A percentile compares a stretch with the other conserved stretches of the same genome.
phyloP scores from a whole-genome alignment of 1,140 invertebrate species.

The Holcopasites calliopsidis region DNA sequence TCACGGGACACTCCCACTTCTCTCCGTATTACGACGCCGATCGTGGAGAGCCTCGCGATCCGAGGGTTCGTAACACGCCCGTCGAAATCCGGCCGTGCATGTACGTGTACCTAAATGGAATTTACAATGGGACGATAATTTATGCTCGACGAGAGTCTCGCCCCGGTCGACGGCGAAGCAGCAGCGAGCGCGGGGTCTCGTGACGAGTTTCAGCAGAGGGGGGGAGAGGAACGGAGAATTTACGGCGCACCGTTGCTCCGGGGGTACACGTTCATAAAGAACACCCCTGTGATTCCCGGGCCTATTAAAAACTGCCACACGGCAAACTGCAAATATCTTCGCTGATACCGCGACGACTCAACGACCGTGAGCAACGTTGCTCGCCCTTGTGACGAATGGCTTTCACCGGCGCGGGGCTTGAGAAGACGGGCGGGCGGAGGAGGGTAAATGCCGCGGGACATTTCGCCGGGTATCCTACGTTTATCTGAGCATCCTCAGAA shows the following conservation, averaged over 20 bases:
- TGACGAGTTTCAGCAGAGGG: constrained; percentile 14
- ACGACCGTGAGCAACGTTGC: neutral
- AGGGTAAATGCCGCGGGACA: constrained; percentile 51
- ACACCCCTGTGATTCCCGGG: constrained; percentile 9
- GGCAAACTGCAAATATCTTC: constrained; percentile 37
- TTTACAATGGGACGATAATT: constrained; percentile 36
- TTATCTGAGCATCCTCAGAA: constrained; percentile 69
- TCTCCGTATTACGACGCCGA: neutral
- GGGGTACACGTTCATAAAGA: constrained; percentile 20
- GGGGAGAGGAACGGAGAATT: constrained; percentile 30
- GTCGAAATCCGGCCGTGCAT: neutral
- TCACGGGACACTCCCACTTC: neutral
- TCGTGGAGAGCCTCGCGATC: constrained; percentile 1
- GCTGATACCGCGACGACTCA: constrained; percentile 19
- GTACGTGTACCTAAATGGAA: constrained; percentile 16
- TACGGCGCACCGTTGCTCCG: constrained; percentile 22
- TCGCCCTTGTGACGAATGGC: constrained; percentile 26
- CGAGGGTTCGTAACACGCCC: constrained; percentile 1
- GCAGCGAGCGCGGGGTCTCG: neutral
- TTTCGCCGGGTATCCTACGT: constrained; percentile 51
- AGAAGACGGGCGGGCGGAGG: neutral
- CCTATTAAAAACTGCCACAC: constrained; percentile 37
- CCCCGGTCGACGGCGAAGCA: neutral
- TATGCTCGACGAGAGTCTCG: constrained; percentile 28
- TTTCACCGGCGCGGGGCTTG: neutral